Base-by-base conservation (phyloP, 1,140 invertebrate species). In the Reticulitermes speratus region DNA sequence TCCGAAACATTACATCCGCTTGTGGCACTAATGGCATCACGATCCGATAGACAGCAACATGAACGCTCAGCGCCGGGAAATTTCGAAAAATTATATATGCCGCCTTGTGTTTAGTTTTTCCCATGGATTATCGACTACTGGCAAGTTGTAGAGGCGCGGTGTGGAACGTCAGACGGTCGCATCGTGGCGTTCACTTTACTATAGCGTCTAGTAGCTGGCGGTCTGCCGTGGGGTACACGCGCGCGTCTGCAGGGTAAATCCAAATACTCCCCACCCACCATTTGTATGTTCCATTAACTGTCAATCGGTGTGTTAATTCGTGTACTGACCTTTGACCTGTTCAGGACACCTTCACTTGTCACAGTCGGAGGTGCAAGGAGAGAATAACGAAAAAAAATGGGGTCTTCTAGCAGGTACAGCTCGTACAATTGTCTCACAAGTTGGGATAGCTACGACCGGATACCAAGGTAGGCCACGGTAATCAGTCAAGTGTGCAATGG, bases 371-470 rank as follows among this genome's bases (percentile, higher is more conserved):
- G 59, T 5, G 59, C 12, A 12, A 19, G 25, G 25, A 65, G 59
- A 65, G n/a, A 5, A 30, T n/a, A 9, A 75, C 25, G 7, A 48
- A 30, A 25, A n/a, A 30, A 0, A 75, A 95, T 95, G 94, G 94
- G 93, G 89, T 92, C 94, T 88, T 94, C 95, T 87, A 95, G 94
- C 91, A 94, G 95, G 91, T 96, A 96, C 92, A 96, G 94, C 91
- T 96, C 96, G 84, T 97, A 97, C 92, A 97, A 97, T 91, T 97
- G 96, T 91, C 93, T 97, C 88, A 96, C 95, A 69, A 96, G 95
- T 91, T 97, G 96, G 96, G 96, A 97, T 92, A 96, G 96, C 91
- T 97, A 97, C 91, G 96, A 97, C 92, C 94, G 93, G 89, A 97
- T 97, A 92, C 96, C 96, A 88, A 97, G 96, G 96, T 97, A 96